These are phyloP conservation scores for Aurelia aurita DNA, from an alignment of 30 jellyfish, hydroid and myxozoan genomes.

Conservation along the genomic window DNA sequence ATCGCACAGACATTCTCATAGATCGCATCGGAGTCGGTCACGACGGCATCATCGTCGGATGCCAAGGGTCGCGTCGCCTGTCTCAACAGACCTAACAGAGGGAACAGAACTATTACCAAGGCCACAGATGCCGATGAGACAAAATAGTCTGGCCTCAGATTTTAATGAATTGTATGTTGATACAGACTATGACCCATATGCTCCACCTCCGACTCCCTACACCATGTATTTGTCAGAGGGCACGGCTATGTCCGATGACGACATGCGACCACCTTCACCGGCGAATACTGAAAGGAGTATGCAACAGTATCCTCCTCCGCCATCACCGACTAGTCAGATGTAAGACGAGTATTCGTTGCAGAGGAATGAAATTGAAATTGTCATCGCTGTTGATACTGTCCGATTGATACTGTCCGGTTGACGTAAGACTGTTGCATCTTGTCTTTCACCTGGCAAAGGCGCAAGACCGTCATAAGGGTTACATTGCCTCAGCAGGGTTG, in stretches of 20 bases:
- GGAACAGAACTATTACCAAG: slow-evolving; percentile 65
- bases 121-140: slow-evolving; percentile 55
- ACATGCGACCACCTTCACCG: slow-evolving; percentile 89
- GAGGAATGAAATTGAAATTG: no score
- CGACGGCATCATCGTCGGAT: slow-evolving; percentile 70
- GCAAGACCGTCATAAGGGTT: no score
- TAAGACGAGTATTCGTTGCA: background rate
- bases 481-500: no score
- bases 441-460: no score
- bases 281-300: slow-evolving; percentile 79
- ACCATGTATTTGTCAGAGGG: slow-evolving; percentile 83
- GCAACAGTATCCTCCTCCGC: slow-evolving; percentile 98
- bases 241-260: slow-evolving; percentile 69
- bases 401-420: no score
- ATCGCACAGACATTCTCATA: slow-evolving; percentile 63
- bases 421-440: no score
- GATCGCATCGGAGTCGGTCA: slow-evolving; percentile 62
- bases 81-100: slow-evolving; percentile 53
- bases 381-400: no score
- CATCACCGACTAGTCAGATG: slow-evolving; percentile 97
- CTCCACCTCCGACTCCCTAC: slow-evolving; percentile 97
- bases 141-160: slow-evolving; percentile 57
- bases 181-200: slow-evolving; percentile 65
- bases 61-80: slow-evolving; percentile 70
- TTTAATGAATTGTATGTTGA: slow-evolving; percentile 57